A percentile compares a stretch with the other conserved stretches of the same genome.
phyloP scores from a whole-genome alignment of 2,797 vertebrate genomes.

The Benthosema pterotum region DNA sequence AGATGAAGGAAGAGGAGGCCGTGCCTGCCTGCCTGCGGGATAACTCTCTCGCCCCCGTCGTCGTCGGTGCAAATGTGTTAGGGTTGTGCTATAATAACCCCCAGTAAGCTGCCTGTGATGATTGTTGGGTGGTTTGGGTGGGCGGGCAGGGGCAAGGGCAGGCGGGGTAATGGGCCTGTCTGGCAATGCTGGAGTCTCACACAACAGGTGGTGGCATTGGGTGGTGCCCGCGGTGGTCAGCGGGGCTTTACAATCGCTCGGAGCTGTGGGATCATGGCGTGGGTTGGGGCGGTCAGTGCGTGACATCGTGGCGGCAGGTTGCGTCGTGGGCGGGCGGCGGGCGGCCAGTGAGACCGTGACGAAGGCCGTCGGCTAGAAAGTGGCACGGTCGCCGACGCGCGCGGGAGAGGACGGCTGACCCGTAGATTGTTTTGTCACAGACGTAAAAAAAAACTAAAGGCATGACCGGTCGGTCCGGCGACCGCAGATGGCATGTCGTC shows the following conservation, averaged over 20 bases:
- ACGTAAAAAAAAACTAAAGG: slow-evolving; percentile 19
- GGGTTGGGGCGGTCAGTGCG: too few species aligned
- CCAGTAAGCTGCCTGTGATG: slow-evolving; percentile 76
- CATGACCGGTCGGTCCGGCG: slow-evolving; percentile 4
- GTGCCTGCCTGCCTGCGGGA: slow-evolving; percentile 68
- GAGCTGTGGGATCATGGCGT: too few species aligned
- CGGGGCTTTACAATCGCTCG: too few species aligned
- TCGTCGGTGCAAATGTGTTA: slow-evolving; percentile 74
- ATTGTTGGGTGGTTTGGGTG: slow-evolving; percentile 59
- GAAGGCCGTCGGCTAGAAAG: too few species aligned
- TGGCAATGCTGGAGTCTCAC: slow-evolving; percentile 63
- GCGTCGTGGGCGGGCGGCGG: too few species aligned
- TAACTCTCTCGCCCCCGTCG: slow-evolving; percentile 69
- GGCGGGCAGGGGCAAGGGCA: slow-evolving; percentile 46
- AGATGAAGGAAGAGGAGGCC: slow-evolving; percentile 63
- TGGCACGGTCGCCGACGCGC: too few species aligned
- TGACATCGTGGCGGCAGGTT: too few species aligned
- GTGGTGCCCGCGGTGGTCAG: slow-evolving; percentile 39
- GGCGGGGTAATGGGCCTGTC: slow-evolving; percentile 75
- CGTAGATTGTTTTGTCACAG: neutral
- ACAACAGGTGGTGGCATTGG: slow-evolving; percentile 69
- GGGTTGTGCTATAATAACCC: slow-evolving; percentile 76
- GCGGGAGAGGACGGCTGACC: neutral
- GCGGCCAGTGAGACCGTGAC: too few species aligned
- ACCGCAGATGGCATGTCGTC: neutral